Evolutionary conservation across 2,888 invertebrate species (phyloP).

Genomic region (Antheraea yamamai): DNA sequence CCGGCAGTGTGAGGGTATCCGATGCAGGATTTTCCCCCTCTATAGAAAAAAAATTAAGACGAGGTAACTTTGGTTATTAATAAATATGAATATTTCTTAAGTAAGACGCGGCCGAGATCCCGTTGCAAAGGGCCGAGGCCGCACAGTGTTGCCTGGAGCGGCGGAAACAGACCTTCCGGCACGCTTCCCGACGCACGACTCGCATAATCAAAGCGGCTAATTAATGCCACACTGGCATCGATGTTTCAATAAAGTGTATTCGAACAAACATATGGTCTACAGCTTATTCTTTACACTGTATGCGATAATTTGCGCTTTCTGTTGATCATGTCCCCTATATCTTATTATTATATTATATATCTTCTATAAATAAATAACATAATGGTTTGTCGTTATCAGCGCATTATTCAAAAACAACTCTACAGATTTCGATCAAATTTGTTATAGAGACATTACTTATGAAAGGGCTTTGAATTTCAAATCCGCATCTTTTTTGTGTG

Average conservation of each 20-base stretch:
- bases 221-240: constrained; percentile 45
- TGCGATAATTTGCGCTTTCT: not conserved
- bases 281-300: not conserved
- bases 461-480: no score
- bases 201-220: constrained; percentile 61
- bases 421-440: no score
- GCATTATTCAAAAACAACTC: no score
- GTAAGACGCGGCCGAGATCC: constrained; percentile 30
- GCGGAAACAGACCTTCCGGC: constrained; percentile 70
- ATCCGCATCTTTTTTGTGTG: no score
- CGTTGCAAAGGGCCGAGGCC: constrained; percentile 43
- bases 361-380: no score
- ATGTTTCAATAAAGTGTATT: constrained; percentile 3
- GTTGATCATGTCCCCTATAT: no score
- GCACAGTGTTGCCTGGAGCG: constrained; percentile 35
- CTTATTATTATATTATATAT: no score
- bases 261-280: not conserved
- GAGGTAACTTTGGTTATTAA: not conserved
- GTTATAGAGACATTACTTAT: no score
- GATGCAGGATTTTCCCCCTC: no score
- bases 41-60: no score
- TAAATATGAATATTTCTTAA: not conserved
- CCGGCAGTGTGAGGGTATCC: no score
- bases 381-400: no score
- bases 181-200: constrained; percentile 43